Conservation (phyloP, 2,797 vertebrate genomes). For the Sebastes melanostomus region DNA sequence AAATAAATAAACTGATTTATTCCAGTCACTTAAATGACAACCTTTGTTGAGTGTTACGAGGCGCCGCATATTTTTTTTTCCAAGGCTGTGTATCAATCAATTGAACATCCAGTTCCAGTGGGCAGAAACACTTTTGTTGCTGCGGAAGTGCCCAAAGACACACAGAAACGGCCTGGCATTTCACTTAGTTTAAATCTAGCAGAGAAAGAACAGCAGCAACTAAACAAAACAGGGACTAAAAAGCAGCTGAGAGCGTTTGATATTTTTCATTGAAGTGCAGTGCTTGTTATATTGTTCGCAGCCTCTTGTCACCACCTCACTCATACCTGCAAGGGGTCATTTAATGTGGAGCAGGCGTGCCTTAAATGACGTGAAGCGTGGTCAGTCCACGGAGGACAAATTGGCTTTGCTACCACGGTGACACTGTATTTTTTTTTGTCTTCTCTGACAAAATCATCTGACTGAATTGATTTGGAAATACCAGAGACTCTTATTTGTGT, state of each 20-base stretch:
- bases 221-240: constrained; percentile 11
- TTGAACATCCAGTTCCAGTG: constrained; percentile 14
- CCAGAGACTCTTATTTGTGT: constrained; percentile 14
- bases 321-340: constrained; percentile 59
- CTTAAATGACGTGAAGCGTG: constrained; percentile 35
- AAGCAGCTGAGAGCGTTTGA: constrained; percentile 48
- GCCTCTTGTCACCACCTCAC: constrained; percentile 52
- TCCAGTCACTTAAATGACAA: constrained; percentile 20
- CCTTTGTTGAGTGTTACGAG: constrained; percentile 18
- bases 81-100: constrained; percentile 24
- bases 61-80: constrained; percentile 12
- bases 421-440: background rate
- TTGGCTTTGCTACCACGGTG: background rate
- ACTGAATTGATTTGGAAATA: constrained; percentile 56
- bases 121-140: constrained; percentile 45
- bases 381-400: constrained; percentile 30
- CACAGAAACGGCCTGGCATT: constrained; percentile 47
- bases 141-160: constrained; percentile 49
- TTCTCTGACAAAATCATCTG: constrained; percentile 16
- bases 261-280: constrained; percentile 64
- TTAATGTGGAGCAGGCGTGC: constrained; percentile 42
- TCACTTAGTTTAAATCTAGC: constrained; percentile 33
- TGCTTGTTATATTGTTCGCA: constrained; percentile 64
- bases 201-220: constrained; percentile 49
- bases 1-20: constrained; percentile 36